Conservation (phyloP, 2,888 invertebrate species). For the Conus canariensis region DNA sequence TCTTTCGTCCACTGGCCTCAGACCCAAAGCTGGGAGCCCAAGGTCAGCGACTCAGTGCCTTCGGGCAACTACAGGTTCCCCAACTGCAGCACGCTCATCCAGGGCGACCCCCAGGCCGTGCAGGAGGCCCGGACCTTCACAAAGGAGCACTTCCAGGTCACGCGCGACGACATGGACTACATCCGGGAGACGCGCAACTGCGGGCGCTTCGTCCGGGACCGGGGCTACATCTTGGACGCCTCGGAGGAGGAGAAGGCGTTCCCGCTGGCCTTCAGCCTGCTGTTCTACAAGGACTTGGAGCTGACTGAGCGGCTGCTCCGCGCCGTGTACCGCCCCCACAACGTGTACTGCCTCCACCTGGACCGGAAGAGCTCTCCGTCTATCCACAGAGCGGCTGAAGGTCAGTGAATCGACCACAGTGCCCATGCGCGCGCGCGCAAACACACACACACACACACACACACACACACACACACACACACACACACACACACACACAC, state of each 20-base stretch:
- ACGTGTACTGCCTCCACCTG: constrained; percentile 75
- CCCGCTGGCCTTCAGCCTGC: constrained; percentile 70
- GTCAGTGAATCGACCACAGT: not conserved
- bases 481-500: constrained; percentile 19
- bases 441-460: constrained; percentile 27
- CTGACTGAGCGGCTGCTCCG: constrained; percentile 69
- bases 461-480: constrained; percentile 28
- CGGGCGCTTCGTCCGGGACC: constrained; percentile 44
- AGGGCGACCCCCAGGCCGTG: not conserved
- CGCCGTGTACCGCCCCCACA: constrained; percentile 73
- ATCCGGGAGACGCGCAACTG: constrained; percentile 49
- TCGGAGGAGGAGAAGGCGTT: constrained; percentile 60
- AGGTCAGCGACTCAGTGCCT: too few species aligned
- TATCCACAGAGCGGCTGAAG: not conserved
- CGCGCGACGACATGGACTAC: constrained; percentile 28
- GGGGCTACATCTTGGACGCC: constrained; percentile 53
- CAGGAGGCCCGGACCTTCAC: not conserved
- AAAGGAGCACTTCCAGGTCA: not conserved
- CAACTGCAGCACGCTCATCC: constrained; percentile 10
- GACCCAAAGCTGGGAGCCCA: not conserved
- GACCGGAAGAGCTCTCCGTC: constrained; percentile 63
- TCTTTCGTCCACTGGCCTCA: not conserved
- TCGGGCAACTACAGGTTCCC: not conserved
- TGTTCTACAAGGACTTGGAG: constrained; percentile 61
- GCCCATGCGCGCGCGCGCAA: not conserved